Conservation (phyloP, 2,888 invertebrate genomes). For the Polyploca ridens region DNA sequence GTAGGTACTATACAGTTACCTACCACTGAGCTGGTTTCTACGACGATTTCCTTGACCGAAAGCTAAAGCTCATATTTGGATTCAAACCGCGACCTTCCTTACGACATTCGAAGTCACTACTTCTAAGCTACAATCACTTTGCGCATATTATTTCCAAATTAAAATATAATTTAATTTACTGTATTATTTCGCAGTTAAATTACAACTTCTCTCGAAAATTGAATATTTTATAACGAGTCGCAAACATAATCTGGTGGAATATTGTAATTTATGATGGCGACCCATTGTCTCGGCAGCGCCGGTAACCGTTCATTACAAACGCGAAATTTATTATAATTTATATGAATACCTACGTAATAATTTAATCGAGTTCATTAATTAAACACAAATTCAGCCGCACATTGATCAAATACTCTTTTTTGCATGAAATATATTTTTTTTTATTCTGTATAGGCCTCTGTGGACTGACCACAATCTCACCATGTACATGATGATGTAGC, state of each 20-base stretch:
- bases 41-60: too few relatives aligned
- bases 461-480: too few relatives aligned
- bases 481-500: too few relatives aligned
- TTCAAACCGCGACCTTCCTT: too few relatives aligned
- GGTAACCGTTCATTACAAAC: slow-evolving; percentile 2
- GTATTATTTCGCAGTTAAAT: not conserved
- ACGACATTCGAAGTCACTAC: not conserved
- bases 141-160: not conserved
- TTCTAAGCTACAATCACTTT: not conserved
- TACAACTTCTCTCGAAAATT: slow-evolving; percentile 4
- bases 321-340: not conserved
- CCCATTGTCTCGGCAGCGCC: slow-evolving; percentile 1
- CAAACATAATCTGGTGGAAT: slow-evolving; percentile 8
- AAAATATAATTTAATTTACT: not conserved
- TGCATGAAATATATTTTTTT: not conserved
- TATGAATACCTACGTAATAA: slow-evolving; percentile 8
- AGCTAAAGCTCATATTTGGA: too few relatives aligned
- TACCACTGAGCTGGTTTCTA: too few relatives aligned
- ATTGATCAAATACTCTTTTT: not conserved
- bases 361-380: slow-evolving; percentile 12
- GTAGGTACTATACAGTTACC: too few relatives aligned
- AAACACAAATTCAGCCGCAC: not conserved
- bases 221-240: not conserved
- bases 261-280: slow-evolving; percentile 11
- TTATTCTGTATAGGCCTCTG: too few relatives aligned